Evolutionary conservation across 2,888 invertebrate species (phyloP), one percentile per base, ranked within the genome.

Genomic region (Tipula lateralis): DNA sequence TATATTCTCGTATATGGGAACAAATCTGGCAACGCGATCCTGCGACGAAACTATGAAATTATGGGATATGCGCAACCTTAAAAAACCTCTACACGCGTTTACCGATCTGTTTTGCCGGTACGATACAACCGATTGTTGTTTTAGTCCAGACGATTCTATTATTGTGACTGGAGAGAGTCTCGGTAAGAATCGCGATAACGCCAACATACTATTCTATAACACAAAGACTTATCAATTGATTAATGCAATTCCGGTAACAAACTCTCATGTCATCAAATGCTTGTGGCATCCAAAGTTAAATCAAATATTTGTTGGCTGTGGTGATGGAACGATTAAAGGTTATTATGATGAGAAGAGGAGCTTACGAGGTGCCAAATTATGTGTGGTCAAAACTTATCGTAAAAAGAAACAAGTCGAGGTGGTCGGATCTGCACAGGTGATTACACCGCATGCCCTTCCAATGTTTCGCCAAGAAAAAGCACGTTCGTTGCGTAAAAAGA

Each of bases 261-360:
- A 95, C 87, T 94, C 96, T 0, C 96, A 96, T 86, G 94, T 97
- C 0, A 96, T 99, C 0, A 96, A 98, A 88, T 93, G 95, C 0
- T 89, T 96, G 0, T 99, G 99, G 99, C 99, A 99, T 91, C 96
- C 99, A 0, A 97, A 97, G 89, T 90, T 99, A n/a, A 99, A 99
- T 89, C 99, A 99, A 89, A 94, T 99, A 80, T 96, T 99, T 86
- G 94, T 97, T 0, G 96, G 98, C 0, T 96, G 96, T 87, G 97
- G 97, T 0, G 96, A 97, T 88, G 99, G 99, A 0, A 91, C 93
- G 0, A 94, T 97, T 0, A 96, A 97, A 87, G 95, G 97, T 84
- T 97, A 95, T 88, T 99, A 98, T 87, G 98, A 99, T 88, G 94
- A 95, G 0, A 93, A 94, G 85, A 93, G 93, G 81, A 98, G 98